Evolutionary conservation across 2,888 invertebrate species (phyloP), one percentile per base, ranked within the genome.

Genomic region (Mystacides longicornis): DNA sequence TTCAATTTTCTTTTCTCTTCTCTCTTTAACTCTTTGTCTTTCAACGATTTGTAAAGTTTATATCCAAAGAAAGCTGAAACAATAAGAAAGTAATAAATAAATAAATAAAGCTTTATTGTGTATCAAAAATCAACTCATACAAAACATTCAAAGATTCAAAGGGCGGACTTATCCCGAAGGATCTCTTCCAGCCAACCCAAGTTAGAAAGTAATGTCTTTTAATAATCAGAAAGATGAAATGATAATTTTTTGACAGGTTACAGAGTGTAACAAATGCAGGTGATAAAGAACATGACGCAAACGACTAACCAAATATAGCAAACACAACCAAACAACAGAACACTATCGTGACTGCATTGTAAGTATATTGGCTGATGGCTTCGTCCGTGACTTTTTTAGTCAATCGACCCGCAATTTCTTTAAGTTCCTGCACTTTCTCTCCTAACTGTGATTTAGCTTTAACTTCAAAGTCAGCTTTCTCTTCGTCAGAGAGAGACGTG

Each of bases 1-100:
- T 89, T 92, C 57, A 81, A 75, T 67, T 85, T 87, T 67, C 82
- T 85, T 72, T 93, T 93, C 66, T 91, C 90, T 68, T 91, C 89
- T 62, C 82, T 80, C 65, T 84, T 86, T 58, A 76, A 72, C 64
- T 91, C 85, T 66, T 89, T 87, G 22, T 89, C 89, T 63, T 81
- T 81, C 63, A 91, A 74, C 53, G 88, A 88, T 71, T 83, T 85
- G 74, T 89, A 88, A 52, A 93, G 75, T 71, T 89, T 91, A 76
- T 89, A 91, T 59, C 88, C 87, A 72, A 93, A 89, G 75, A 92
- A 89, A 5, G 66, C 72, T 71, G 71, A 71, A 71, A 73, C 60
- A 62, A 72, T 62, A 67, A 71, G 43, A 43, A 45, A 45, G 20
- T 45, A 19, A n/a, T n/a, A n/a, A n/a, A n/a, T n/a, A n/a, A n/a